A percentile compares a stretch with the other conserved stretches of the same genome.
Conservation (phyloP, 2,113 vertebrate genomes). For the Neofelis nebulosa region DNA sequence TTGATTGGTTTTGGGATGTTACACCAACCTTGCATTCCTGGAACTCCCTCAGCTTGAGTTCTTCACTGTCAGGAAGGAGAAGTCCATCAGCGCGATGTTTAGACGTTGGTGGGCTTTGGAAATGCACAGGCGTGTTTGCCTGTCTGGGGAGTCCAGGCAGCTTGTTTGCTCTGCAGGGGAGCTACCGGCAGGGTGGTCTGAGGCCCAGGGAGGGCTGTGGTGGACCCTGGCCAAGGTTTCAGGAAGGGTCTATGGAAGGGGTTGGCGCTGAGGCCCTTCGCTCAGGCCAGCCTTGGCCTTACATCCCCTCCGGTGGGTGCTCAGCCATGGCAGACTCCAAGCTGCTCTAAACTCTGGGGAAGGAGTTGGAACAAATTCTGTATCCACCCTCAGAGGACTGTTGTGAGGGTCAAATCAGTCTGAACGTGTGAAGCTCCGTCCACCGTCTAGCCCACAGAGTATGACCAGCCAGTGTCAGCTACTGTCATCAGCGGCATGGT, state of each 20-base stretch:
- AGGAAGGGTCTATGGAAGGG: neutral
- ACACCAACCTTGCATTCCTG: neutral
- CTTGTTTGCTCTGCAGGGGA: neutral
- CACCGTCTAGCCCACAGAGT: neutral
- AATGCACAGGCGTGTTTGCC: fast-evolving
- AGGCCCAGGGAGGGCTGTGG: neutral
- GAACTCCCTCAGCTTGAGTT: neutral
- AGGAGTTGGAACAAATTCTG: neutral
- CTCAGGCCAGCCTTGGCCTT: neutral
- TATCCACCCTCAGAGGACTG: neutral
- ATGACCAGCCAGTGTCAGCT: neutral
- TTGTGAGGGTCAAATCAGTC: neutral
- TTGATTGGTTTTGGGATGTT: neutral
- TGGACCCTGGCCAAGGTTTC: neutral
- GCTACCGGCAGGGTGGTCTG: neutral
- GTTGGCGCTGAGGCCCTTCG: neutral
- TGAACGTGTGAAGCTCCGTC: neutral
- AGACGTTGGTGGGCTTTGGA: neutral
- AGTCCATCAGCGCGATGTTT: neutral
- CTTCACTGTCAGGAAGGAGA: neutral
- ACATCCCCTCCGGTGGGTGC: fast-evolving
- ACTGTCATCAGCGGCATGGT: fast-evolving
- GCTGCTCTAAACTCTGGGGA: neutral
- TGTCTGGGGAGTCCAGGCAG: neutral
- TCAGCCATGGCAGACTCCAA: neutral